Evolutionary conservation across 2,888 invertebrate species (phyloP).

Genomic region (Plagiodera versicolora): DNA sequence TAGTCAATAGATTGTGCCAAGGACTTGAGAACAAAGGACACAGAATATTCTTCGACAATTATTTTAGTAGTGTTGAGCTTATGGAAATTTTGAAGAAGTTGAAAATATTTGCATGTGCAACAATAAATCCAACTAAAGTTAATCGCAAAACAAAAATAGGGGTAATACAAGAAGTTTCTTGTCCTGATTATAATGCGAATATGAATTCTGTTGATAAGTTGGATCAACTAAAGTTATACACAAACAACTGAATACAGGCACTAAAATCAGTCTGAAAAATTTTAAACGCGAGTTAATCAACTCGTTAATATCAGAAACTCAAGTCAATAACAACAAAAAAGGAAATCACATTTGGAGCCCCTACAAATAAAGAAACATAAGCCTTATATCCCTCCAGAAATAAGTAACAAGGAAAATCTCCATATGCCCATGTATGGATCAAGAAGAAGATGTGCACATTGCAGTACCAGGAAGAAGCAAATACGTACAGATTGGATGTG

Average conservation of each 20-base stretch:
- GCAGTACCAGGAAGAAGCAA: no score
- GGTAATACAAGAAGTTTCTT: not conserved
- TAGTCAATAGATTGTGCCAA: slow-evolving; percentile 30
- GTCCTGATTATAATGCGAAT: not conserved
- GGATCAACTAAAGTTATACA: not conserved
- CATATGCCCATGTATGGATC: no score
- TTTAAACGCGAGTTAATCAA: no score
- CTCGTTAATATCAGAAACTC: no score
- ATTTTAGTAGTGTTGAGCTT: slow-evolving; percentile 36
- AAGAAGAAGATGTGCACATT: no score
- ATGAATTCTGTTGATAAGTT: not conserved
- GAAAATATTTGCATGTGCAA: slow-evolving; percentile 24
- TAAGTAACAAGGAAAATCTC: no score
- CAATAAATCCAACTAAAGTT: slow-evolving; percentile 20
- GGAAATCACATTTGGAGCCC: no score
- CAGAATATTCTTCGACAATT: slow-evolving; percentile 33
- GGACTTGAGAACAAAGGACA: not conserved
- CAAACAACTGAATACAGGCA: not conserved
- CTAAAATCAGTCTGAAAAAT: no score
- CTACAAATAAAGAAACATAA: no score
- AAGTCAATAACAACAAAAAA: no score
- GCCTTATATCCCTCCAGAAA: no score
- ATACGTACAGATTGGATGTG: no score
- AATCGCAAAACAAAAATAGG: not conserved
- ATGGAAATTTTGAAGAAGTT: slow-evolving; percentile 19